A percentile compares a stretch with the other conserved stretches of the same genome.
These are phyloP conservation scores for Steatornis caripensis DNA, from an alignment of 2,113 vertebrate species.

Conservation along the genomic window DNA sequence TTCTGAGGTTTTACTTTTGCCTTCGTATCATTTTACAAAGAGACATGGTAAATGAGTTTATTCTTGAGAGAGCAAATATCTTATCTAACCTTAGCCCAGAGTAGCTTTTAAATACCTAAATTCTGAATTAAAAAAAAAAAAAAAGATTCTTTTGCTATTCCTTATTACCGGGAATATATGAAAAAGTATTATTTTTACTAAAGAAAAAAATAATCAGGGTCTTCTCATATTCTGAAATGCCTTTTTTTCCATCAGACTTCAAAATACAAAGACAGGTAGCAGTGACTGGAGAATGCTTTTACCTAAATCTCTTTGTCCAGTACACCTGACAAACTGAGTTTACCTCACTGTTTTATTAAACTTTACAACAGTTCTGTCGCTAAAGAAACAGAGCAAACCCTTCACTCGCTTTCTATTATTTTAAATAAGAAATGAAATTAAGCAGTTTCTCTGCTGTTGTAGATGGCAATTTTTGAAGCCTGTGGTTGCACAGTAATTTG, in stretches of 20 bases:
- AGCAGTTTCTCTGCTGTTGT: neutral
- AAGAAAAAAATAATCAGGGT: neutral
- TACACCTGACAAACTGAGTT: neutral
- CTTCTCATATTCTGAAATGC: neutral
- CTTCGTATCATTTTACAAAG: constrained; percentile 16
- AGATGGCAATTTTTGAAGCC: neutral
- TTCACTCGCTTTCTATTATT: neutral
- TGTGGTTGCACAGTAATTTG: neutral
- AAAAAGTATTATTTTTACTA: neutral
- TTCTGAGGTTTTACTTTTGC: neutral
- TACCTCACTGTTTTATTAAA: neutral
- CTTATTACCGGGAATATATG: neutral
- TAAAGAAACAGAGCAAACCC: neutral
- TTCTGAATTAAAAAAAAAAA: neutral
- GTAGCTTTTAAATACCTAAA: neutral
- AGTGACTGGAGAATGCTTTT: neutral
- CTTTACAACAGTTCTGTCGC: neutral
- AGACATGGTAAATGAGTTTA: neutral
- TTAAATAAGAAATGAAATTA: neutral
- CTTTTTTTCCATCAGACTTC: neutral
- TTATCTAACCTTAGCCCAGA: neutral
- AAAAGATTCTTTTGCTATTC: neutral
- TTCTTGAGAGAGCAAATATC: neutral
- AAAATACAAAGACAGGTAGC: neutral
- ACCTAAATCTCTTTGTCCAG: neutral